Percentiles rank a stretch among this genome's conserved stretches.
Conservation (phyloP, 2,888 invertebrate genomes). For the Aphodius sticticus region DNA sequence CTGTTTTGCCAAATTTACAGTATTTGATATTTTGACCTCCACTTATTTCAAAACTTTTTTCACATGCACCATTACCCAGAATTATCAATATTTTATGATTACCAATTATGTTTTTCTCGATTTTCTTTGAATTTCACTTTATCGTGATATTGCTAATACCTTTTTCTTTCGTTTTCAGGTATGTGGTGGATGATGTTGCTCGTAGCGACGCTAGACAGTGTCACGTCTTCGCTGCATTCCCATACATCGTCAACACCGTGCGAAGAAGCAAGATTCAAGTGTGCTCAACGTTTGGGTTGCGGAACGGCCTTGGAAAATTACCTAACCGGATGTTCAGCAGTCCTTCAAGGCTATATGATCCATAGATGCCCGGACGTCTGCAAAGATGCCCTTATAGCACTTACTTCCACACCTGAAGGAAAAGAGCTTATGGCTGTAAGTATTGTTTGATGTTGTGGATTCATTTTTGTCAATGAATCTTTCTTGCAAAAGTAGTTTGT, state of each 20-base stretch:
- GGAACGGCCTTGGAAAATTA: constrained; percentile 80
- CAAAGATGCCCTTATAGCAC: constrained; percentile 79
- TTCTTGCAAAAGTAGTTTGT: too few species aligned
- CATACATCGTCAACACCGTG: constrained; percentile 58
- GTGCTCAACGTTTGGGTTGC: constrained; percentile 80
- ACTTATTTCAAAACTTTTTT: too few species aligned
- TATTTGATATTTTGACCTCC: too few species aligned
- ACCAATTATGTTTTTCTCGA: too few species aligned
- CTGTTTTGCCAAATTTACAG: too few species aligned
- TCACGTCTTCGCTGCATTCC: constrained; percentile 15
- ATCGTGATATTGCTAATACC: too few species aligned
- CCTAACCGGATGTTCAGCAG: constrained; percentile 74
- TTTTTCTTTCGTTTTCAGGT: constrained; percentile 46
- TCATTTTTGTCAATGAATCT: too few species aligned
- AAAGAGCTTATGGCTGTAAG: constrained; percentile 79
- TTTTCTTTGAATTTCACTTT: too few species aligned
- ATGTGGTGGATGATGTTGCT: constrained; percentile 59
- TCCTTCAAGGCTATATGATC: constrained; percentile 65
- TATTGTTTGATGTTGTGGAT: constrained; percentile 37
- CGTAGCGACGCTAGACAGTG: constrained; percentile 54
- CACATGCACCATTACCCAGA: too few species aligned
- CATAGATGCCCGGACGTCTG: constrained; percentile 74
- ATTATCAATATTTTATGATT: too few species aligned
- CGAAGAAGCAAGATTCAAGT: constrained; percentile 74
- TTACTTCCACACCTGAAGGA: constrained; percentile 82